Base-by-base conservation (phyloP, 2,797 vertebrate species). In the Pseudomugil gertrudae region DNA sequence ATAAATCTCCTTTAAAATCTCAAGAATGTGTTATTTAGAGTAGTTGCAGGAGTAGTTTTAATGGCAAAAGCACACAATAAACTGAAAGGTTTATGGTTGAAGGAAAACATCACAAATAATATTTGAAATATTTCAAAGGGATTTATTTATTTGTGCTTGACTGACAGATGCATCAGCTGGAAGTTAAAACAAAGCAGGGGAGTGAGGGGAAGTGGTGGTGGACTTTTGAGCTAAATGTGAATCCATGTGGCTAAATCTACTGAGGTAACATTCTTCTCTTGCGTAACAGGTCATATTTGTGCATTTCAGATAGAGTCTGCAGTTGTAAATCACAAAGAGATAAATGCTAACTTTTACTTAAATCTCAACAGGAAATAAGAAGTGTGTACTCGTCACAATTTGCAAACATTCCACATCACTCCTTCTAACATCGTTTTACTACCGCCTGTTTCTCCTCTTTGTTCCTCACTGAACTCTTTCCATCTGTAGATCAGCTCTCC, bases 401-500 rank as follows among this genome's bases (percentile, higher is more conserved):
- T 26, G 2, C n/a, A 50, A 24, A 48, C 45, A 9, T 4, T 24
- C 4, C 11, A 47, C 43, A 48, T 48, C n/a, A 17, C 40, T 15
- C 50, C 19, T n/a, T 40, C 29, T 24, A 2, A 33, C 21, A 26
- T 24, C 5, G 26, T 13, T 5, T 50, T 23, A 4, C 47, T 26
- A 26, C 47, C 23, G 10, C 26, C 47, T 50, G 47, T 47, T 3
- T 60, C 38, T 17, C 59, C 13, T 62, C 38, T 73, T 68, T 75
- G 35, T 72, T 76, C 23, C 32, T 21, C 36, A 5, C 21, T 36
- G 47, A 76, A 71, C 73, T 71, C 68, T 69, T 43, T 75, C 69
- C 53, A 76, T 81, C 57, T 83, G 75, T 54, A 64, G 61, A 79
- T 78, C 72, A 63, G 52, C 61, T 24, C 48, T 57, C 40, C 43